Evolutionary conservation across 2,113 vertebrate species (phyloP).

Genomic region (Perccottus glenii): DNA sequence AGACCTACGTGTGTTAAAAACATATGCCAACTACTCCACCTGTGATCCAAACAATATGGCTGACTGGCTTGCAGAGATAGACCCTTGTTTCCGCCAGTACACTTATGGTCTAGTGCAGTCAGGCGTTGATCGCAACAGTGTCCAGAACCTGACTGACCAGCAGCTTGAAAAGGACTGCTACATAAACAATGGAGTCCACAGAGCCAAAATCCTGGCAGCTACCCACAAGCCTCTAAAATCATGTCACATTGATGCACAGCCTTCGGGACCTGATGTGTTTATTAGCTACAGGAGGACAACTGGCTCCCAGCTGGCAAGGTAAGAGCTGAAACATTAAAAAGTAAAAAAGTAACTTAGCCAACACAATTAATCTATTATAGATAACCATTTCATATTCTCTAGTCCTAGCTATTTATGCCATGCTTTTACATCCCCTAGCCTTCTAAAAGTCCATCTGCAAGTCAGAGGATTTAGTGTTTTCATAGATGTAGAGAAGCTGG

Average conservation of each 20-base stretch:
- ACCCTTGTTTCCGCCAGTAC: slow-evolving; percentile 94
- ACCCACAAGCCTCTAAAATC: slow-evolving; percentile 78
- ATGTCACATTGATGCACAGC: slow-evolving; percentile 74
- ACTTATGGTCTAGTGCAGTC: slow-evolving; percentile 92
- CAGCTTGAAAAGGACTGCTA: slow-evolving; percentile 90
- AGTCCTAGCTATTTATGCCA: not conserved
- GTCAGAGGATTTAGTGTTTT: slow-evolving; percentile 94
- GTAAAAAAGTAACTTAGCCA: not conserved
- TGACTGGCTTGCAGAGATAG: slow-evolving; percentile 89
- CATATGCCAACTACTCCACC: slow-evolving; percentile 91
- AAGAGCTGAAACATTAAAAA: slow-evolving; percentile 27
- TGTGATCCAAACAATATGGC: slow-evolving; percentile 96
- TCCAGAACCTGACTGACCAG: slow-evolving; percentile 88
- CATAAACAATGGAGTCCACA: slow-evolving; percentile 87
- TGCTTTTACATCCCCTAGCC: slow-evolving; percentile 68
- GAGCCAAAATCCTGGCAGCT: slow-evolving; percentile 84
- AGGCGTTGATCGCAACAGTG: slow-evolving; percentile 84
- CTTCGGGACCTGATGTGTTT: slow-evolving; percentile 89
- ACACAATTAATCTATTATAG: not conserved
- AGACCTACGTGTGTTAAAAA: slow-evolving; percentile 93
- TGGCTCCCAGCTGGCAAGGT: slow-evolving; percentile 97
- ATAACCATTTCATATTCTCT: not conserved
- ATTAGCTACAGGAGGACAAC: slow-evolving; percentile 95
- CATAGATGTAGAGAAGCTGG: slow-evolving; percentile 97
- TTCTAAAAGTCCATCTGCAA: slow-evolving; percentile 97